Evolutionary conservation across 2,888 invertebrate species (phyloP), one percentile per base, ranked within the genome.

Genomic region (Halictus ligatus): DNA sequence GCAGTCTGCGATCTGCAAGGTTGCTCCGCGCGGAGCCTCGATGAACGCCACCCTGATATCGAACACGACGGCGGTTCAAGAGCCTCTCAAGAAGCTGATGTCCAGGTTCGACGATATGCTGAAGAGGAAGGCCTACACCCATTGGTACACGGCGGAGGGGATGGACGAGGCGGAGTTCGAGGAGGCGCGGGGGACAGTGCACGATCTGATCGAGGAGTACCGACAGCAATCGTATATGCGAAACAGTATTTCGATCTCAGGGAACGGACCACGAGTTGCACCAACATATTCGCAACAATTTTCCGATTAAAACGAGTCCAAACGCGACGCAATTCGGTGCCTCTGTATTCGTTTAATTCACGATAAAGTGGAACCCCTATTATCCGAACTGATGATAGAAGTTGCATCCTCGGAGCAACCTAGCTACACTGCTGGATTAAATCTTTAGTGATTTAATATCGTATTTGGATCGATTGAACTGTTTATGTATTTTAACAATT

Each of bases 121-220:
- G 96, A 97, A 98, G 91, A 97, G 98, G 92, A 99, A 98, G 95
- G 98, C 98, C 94, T 98, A 98, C 97, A 96, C 98, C 96, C 98
- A 99, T 96, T 99, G 98, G 98, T 99, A 98, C 96, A 98, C 98
- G 48, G 98, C 98, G 85, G 98, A 99, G 95, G 99, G 99, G 88
- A 99, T 99, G 98, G 98, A 98, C 95, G 98, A 98, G 96, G 98
- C 98, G 98, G 99, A 99, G 96, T 99, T 99, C 96, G 98, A 97
- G 78, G 98, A 99, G 94, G 98, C 98, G 5, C 98, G 98, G 95
- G 98, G 97, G 93, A 98, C 98, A 96, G 98, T 99, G 96, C 98
- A 97, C 94, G 98, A 98, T 95, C 96, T 98, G 95, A 97, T 98
- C 67, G 97, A 98, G 8, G 98, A 98, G 95, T 98, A 98, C 95